Evolutionary conservation across 2,888 invertebrate species (phyloP).

Genomic region (Cerastis leucographa): DNA sequence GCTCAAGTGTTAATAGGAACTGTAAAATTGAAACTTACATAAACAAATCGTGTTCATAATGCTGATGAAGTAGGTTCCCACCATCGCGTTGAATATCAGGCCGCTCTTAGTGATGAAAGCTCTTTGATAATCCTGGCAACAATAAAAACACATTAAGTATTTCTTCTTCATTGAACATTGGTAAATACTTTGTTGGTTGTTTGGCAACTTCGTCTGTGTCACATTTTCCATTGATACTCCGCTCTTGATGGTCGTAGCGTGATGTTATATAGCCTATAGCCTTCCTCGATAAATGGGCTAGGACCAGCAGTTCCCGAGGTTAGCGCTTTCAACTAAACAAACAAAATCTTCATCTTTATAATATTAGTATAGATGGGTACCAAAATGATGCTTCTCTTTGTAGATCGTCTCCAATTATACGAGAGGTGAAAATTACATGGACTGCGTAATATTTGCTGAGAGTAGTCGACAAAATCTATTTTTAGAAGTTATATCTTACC

Average conservation of each 20-base stretch:
- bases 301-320: too few relatives aligned
- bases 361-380: background rate
- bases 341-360: too few relatives aligned
- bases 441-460: background rate
- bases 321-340: too few relatives aligned
- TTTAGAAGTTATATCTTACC: constrained; percentile 74
- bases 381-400: background rate
- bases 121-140: constrained; percentile 91
- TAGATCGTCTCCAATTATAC: background rate
- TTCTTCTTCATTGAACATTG: background rate
- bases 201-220: too few relatives aligned
- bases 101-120: constrained; percentile 93
- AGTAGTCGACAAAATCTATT: background rate
- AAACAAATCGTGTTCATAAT: constrained; percentile 93
- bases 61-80: constrained; percentile 92
- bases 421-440: background rate
- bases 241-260: too few relatives aligned
- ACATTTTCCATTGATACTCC: too few relatives aligned
- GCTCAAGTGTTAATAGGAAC: background rate
- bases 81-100: constrained; percentile 92
- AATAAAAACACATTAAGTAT: background rate
- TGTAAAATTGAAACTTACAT: constrained; percentile 83
- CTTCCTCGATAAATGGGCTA: too few relatives aligned
- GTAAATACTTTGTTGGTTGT: background rate
- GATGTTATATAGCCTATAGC: too few relatives aligned